phyloP scores from a whole-genome alignment of 2,797 vertebrate genomes.

The Tiaroga cobitis region DNA sequence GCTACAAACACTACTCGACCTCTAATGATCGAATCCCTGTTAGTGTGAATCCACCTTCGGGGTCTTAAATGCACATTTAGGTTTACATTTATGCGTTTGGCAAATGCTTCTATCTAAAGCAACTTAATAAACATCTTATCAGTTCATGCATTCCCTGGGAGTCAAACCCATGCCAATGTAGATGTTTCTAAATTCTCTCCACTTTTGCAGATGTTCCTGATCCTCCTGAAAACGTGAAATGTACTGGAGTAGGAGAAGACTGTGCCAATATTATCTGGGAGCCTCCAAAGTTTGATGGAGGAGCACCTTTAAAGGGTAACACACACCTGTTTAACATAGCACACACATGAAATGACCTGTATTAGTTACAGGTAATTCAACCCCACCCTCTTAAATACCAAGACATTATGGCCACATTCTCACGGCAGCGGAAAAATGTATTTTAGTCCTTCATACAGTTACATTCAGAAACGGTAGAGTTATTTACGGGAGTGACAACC shows the following conservation, averaged over 20 bases:
- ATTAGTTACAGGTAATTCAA: not conserved
- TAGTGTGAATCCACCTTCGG: not conserved
- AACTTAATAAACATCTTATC: not conserved
- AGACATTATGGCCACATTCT: not conserved
- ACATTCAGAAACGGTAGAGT: not conserved
- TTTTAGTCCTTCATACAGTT: not conserved
- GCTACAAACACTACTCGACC: not conserved
- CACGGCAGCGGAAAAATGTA: not conserved
- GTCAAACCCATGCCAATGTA: not conserved
- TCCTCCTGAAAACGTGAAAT: conserved; percentile 83
- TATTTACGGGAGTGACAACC: not conserved
- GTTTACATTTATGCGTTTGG: not conserved
- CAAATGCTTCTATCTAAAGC: not conserved
- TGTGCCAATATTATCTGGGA: conserved; percentile 84
- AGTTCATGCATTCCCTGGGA: not conserved
- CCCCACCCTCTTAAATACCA: not conserved
- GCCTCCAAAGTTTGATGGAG: conserved; percentile 85
- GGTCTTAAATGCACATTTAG: not conserved
- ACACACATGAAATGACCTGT: not conserved
- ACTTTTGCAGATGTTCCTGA: conserved; percentile 84
- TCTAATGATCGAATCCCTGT: too few species aligned
- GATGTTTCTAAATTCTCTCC: not conserved
- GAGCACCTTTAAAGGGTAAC: conserved; percentile 84
- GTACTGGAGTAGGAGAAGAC: conserved; percentile 86
- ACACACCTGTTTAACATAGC: conserved; percentile 4